Percentiles rank a stretch among this genome's conserved stretches.
Conservation (phyloP, 1,140 invertebrate genomes). For the Neodiprion fabricii region DNA sequence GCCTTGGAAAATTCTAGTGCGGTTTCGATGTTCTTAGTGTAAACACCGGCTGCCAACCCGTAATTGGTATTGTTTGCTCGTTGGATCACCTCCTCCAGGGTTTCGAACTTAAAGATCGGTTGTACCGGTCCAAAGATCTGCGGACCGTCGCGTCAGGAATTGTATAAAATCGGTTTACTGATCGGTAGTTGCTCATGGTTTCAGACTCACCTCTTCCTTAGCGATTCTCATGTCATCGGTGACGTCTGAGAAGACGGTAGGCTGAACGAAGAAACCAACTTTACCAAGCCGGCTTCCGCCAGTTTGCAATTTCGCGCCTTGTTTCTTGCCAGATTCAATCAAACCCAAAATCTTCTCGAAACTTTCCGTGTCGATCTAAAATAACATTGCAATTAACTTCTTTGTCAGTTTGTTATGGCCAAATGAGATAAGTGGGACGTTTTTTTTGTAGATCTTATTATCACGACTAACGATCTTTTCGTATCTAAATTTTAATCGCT, state of each 20-base stretch:
- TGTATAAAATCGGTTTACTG: neutral
- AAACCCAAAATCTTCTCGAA: constrained; percentile 73
- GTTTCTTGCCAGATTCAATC: constrained; percentile 73
- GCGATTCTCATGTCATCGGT: constrained; percentile 82
- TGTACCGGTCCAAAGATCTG: constrained; percentile 78
- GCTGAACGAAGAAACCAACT: constrained; percentile 79
- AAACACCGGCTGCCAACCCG: constrained; percentile 85
- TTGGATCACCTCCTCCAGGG: constrained; percentile 85
- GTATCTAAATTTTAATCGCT: neutral
- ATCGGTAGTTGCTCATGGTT: neutral
- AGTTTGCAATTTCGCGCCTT: constrained; percentile 75
- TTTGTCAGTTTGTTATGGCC: neutral
- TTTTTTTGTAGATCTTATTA: too few relatives aligned
- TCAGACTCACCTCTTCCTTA: constrained; percentile 69
- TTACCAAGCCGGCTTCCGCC: constrained; percentile 71
- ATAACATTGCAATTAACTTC: constrained; percentile 23
- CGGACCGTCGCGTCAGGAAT: constrained; percentile 12
- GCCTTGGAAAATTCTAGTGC: constrained; percentile 77
- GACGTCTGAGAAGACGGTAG: constrained; percentile 83
- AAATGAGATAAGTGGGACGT: neutral
- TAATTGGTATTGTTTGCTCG: constrained; percentile 86
- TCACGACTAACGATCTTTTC: too few relatives aligned
- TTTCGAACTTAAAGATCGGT: constrained; percentile 77
- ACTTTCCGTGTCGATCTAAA: constrained; percentile 73
- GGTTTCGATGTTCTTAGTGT: constrained; percentile 85